Evolutionary conservation across 2,797 vertebrate genomes (phyloP).

Genomic region (Semotilus atromaculatus): DNA sequence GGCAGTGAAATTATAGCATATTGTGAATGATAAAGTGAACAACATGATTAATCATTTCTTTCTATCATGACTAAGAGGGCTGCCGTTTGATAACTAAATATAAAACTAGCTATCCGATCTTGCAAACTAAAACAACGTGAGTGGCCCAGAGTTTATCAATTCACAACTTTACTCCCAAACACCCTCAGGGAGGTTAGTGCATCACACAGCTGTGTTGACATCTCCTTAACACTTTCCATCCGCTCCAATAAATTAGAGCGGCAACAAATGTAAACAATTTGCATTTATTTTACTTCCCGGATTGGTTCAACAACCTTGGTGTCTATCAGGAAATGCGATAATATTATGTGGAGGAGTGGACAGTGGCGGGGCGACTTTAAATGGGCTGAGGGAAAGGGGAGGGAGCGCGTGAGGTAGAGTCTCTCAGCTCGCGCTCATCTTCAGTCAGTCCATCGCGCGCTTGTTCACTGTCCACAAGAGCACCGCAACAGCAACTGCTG

Average conservation of each 20-base stretch:
- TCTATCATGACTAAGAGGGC: neutral
- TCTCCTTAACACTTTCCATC: conserved; percentile 34
- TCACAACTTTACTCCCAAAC: conserved; percentile 19
- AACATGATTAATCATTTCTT: neutral
- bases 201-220: conserved; percentile 31
- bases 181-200: neutral
- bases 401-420: conserved; percentile 35
- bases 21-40: neutral
- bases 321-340: conserved; percentile 49
- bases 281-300: conserved; percentile 55
- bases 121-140: conserved; percentile 7
- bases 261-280: conserved; percentile 51
- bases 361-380: conserved; percentile 41
- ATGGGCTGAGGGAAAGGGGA: conserved; percentile 34
- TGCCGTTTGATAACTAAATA: neutral
- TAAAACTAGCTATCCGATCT: conserved; percentile 9
- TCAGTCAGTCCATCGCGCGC: conserved; percentile 27
- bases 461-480: conserved; percentile 14
- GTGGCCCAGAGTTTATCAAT: conserved; percentile 31
- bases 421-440: conserved; percentile 23
- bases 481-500: neutral
- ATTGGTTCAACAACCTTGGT: conserved; percentile 57
- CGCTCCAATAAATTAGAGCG: conserved; percentile 28
- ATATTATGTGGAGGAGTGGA: conserved; percentile 16
- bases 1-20: neutral